Evolutionary conservation across 2,797 vertebrate species (phyloP), one percentile per base, ranked within the genome.

Genomic region (Meriones psammophilus): DNA sequence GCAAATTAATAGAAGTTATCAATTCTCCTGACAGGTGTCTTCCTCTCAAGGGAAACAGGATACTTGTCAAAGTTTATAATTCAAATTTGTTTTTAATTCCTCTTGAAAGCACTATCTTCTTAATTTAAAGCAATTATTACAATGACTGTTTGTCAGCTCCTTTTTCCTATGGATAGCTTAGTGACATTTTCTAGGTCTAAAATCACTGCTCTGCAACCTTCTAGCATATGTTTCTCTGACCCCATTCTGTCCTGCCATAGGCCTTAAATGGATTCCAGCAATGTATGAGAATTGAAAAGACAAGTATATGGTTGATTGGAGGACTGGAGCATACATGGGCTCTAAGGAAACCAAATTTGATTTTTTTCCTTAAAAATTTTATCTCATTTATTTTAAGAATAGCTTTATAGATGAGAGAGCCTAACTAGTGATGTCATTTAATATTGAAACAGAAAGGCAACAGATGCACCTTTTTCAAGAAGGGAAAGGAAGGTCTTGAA

Each of bases 1-100:
- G 54, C 36, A 92, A 97, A 97, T 96, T 94, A 96, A 88, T 96
- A 92, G 56, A 91, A 89, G 56, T 93, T 95, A 95, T 94, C 85
- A 87, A 56, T 96, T 97, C 73, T 94, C 8, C 10, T 95, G 96
- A 93, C 42, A 89, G 64, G 56, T 92, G 28, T 95, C 66, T 94
- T 54, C 69, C 26, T 94, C 90, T 18, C 33, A 94, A 92, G 95
- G 20, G 79, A 93, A 77, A 56, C 28, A 92, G 85, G 91, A 86
- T 89, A 50, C 3, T 73, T 92, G 88, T 91, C 89, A 95, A 92
- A 95, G 88, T 83, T 89, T 12, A 15, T 92, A 93, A 91, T 96
- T 96, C 28, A 95, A 83, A 86, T 8, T 62, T 24, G 8, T 46
- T 95, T 77, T 83, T 76, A 91, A 92, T 74, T 50, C 17, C 46